Evolutionary conservation across 2,888 invertebrate species (phyloP), one percentile per base, ranked within the genome.

Genomic region (Zygaena filipendulae): DNA sequence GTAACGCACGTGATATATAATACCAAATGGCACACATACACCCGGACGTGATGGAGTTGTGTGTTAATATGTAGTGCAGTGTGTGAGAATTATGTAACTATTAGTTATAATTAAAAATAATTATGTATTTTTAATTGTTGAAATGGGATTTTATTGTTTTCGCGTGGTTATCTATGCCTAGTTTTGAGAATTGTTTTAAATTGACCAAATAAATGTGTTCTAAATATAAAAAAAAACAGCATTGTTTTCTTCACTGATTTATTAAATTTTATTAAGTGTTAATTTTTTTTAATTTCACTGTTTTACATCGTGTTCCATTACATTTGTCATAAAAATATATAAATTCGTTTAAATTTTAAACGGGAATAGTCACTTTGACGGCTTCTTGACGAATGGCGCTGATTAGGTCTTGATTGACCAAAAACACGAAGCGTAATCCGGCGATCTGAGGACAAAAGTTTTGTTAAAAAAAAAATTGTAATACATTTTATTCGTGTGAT

Each of bases 391-490:
- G 86, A 46, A 96, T 94, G 21, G 90, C 90, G 55, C 88, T 89
- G 44, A 96, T 92, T 26, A 97, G 81, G 48, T 96, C 95, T 61
- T 92, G 92, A 69, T 97, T 96, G 34, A 97, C 89, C 38, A 95
- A 84, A 63, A 97, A 97, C 44, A 95, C 92, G 72, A 97, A 97
- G 38, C 94, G 86, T 22, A 97, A 82, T 29, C 94, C 92, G 11
- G 94, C 89, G 49, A 97, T 91, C 90, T 90, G 81, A 43, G 70
- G 71, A 32, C 25, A 45, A 35, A 43, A 37, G 31, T 33, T n/a
- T n/a, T n/a, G n/a, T n/a, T n/a, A n/a, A n/a, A n/a, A n/a, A 40
- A 27, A 26, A 40, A 36, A 32, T n/a, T n/a, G n/a, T n/a, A n/a
- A n/a, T n/a, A n/a, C n/a, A n/a, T n/a, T n/a, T n/a, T 34, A 27